These are phyloP conservation scores for Xenotilapia leptura DNA, from an alignment of 2,113 vertebrate genomes.

Conservation along the genomic window DNA sequence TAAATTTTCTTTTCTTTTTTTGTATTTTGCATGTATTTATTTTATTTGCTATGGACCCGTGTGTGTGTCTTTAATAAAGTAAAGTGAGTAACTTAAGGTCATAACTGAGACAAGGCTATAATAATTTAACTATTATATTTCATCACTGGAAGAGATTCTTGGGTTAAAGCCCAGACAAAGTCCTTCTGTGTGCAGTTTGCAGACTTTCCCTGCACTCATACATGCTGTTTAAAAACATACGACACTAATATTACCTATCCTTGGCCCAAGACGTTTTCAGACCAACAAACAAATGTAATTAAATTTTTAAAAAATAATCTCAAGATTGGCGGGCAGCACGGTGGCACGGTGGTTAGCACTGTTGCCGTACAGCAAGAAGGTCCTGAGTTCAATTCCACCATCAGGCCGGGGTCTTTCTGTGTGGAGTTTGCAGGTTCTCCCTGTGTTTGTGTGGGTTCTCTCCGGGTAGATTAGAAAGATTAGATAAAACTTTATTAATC, in stretches of 20 bases:
- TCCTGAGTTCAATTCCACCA: no score
- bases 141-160: neutral
- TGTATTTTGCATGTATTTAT: neutral
- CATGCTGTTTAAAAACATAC: neutral
- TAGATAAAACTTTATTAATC: no score
- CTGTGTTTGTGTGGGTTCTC: accelerated
- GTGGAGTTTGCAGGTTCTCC: no score
- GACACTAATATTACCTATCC: no score
- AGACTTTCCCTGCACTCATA: neutral
- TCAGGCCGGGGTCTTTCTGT: no score
- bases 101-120: neutral
- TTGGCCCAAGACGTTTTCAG: neutral
- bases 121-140: neutral
- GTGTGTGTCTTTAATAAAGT: neutral
- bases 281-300: neutral
- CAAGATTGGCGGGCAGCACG: no score
- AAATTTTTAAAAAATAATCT: neutral
- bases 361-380: no score
- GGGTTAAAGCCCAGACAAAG: neutral
- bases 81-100: neutral
- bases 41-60: neutral
- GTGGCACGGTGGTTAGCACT: no score
- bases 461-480: no score
- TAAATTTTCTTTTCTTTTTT: neutral
- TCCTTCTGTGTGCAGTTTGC: neutral